phyloP scores from a whole-genome alignment of 2,888 invertebrate genomes.

The Eudasyphora cyanicolor region DNA sequence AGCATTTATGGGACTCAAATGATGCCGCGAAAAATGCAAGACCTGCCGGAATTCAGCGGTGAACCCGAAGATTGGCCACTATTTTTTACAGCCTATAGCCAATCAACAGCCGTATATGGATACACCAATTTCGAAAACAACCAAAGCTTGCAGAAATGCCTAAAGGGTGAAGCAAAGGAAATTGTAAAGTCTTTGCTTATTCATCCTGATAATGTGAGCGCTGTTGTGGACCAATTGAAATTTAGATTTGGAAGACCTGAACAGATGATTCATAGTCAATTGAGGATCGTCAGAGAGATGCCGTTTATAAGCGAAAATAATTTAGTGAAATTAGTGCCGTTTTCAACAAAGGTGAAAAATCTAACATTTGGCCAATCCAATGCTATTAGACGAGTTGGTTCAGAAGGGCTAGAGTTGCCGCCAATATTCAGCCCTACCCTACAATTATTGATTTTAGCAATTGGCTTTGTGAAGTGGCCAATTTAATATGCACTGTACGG shows the following conservation, averaged over 20 bases:
- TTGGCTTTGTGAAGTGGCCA: no score
- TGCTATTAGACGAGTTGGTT: constrained; percentile 56
- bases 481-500: no score
- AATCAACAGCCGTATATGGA: constrained; percentile 9
- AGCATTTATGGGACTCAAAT: background rate
- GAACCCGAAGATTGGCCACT: no score
- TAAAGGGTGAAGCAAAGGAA: constrained; percentile 50
- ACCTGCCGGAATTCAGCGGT: constrained; percentile 52
- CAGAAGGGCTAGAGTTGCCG: no score
- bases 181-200: constrained; percentile 44
- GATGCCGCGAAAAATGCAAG: constrained; percentile 47
- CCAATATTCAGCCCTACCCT: no score
- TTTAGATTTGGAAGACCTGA: constrained; percentile 52
- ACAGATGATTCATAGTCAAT: constrained; percentile 55
- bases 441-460: background rate
- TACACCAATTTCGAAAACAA: no score
- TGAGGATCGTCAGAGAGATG: constrained; percentile 55
- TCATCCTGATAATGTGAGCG: constrained; percentile 49
- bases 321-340: constrained; percentile 49
- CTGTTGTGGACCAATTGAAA: constrained; percentile 47
- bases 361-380: constrained; percentile 58
- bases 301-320: constrained; percentile 43
- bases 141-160: constrained; percentile 42
- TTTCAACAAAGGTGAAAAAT: constrained; percentile 63
- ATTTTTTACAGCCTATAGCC: background rate